These are phyloP conservation scores for Lepidochrysops patricia DNA, from an alignment of 2,888 invertebrate genomes.

Conservation along the genomic window DNA sequence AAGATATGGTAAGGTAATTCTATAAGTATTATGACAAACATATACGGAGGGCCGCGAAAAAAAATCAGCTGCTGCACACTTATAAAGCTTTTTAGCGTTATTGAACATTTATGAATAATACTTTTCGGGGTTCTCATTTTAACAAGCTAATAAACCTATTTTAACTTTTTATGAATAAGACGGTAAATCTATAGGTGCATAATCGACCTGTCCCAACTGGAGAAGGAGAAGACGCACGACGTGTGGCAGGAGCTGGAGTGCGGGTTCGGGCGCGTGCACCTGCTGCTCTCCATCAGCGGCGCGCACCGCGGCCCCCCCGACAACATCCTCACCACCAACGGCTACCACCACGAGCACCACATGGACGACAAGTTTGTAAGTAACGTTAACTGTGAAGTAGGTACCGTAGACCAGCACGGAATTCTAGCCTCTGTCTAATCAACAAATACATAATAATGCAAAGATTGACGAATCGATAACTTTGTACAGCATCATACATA, in stretches of 20 bases:
- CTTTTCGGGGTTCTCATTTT: too few species aligned
- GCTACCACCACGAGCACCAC: conserved; percentile 35
- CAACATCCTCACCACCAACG: conserved; percentile 51
- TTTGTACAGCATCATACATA: too few species aligned
- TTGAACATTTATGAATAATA: too few species aligned
- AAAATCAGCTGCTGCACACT: too few species aligned
- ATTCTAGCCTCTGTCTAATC: too few species aligned
- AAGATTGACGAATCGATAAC: background rate
- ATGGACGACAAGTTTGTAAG: conserved; percentile 53
- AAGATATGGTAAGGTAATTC: too few species aligned
- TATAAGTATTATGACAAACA: too few species aligned
- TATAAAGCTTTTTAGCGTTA: too few species aligned
- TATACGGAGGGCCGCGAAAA: too few species aligned
- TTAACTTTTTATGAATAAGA: too few species aligned
- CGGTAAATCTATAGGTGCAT: conserved; percentile 57
- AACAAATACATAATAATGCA: background rate
- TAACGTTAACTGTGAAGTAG: conserved; percentile 15
- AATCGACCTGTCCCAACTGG: conserved; percentile 54
- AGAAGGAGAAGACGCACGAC: conserved; percentile 62
- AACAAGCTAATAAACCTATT: too few species aligned
- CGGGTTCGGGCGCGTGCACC: conserved; percentile 54
- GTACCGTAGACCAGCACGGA: background rate
- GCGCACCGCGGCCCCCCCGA: conserved; percentile 38
- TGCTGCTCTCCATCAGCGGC: conserved; percentile 54
- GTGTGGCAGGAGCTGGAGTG: conserved; percentile 61